Base-by-base conservation (phyloP, 2,113 vertebrate species). In the Lethenteron camtschaticum region DNA sequence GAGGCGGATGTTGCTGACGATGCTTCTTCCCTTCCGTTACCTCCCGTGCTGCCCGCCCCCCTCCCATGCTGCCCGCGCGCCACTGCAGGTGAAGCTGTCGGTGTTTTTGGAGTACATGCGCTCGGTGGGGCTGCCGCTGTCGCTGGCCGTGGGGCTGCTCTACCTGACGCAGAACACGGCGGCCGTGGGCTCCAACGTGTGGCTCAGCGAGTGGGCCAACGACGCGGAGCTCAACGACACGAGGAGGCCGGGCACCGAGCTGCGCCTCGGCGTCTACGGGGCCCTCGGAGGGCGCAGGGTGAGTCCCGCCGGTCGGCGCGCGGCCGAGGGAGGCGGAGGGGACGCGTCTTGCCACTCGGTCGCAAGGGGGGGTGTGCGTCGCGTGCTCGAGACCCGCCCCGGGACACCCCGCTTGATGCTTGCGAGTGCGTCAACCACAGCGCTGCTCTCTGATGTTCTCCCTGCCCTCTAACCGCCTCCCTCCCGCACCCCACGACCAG, bases 181-280 rank as follows among this genome's bases (percentile, higher is more conserved):
- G 1, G 79, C 92, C 1, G 71, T 99, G 71, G 75, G 81, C 68
- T 92, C 92, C 69, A 95, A 96, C 81, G 96, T 90, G 74, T 99
- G 94, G 90, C 83, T 99, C 10, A 96, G 94, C 74, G 77, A 88
- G 57, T 99, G 94, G 94, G 94, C 90, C 0, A 90, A 96, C 4
- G 92, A 99, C 77, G 84, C 83, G 0, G 77, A 89, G 20, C 11
- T 94, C 71, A 96, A 96, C 1, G 87, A 89, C 69, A 96, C 90
- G 0, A 20, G 14, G 9, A 89, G 96, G 80, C 80, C 82, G 3
- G 70, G 81, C 76, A 85, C 85, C 0, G 3, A 77, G 8, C 72
- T 86, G 79, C 83, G 92, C 56, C 84, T 99, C 13, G 77, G 82
- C 3, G 85, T 96, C 7, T 99, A 96, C 1, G 89, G 87, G 4